Percentiles rank a stretch among this genome's conserved stretches.
Evolutionary conservation across 2,797 vertebrate genomes (phyloP).

Genomic region (Falco biarmicus): DNA sequence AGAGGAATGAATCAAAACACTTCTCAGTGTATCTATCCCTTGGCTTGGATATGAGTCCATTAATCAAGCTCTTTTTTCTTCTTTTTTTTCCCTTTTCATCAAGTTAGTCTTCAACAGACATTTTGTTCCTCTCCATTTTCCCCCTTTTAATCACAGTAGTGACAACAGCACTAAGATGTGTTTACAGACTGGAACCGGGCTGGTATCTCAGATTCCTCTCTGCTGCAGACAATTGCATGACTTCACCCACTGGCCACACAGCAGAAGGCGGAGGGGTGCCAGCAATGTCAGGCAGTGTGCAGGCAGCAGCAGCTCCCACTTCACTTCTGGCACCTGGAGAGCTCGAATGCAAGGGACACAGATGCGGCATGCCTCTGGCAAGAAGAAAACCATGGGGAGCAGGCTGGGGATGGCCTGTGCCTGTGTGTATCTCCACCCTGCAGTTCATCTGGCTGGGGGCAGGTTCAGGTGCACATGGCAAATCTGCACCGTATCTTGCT

Average conservation of each 20-base stretch:
- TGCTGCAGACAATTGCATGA: background rate
- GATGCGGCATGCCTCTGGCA: background rate
- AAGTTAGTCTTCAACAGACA: background rate
- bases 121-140: slow-evolving; percentile 5
- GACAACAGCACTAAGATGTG: slow-evolving; percentile 30
- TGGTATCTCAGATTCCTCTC: slow-evolving; percentile 22
- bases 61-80: background rate
- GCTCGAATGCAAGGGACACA: background rate
- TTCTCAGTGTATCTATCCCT: background rate
- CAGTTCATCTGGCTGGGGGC: background rate
- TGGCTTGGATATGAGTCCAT: background rate
- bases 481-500: background rate
- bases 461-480: background rate
- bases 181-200: slow-evolving; percentile 22
- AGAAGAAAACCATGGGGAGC: background rate
- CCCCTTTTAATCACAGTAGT: background rate
- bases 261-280: background rate
- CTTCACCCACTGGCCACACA: slow-evolving; percentile 21
- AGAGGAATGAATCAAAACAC: background rate
- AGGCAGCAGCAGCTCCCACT: background rate
- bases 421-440: background rate
- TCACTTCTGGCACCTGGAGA: background rate
- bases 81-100: background rate
- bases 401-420: accelerated
- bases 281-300: background rate